phyloP scores from a whole-genome alignment of 2,888 invertebrate genomes.

The Chaitophorus viminalis region DNA sequence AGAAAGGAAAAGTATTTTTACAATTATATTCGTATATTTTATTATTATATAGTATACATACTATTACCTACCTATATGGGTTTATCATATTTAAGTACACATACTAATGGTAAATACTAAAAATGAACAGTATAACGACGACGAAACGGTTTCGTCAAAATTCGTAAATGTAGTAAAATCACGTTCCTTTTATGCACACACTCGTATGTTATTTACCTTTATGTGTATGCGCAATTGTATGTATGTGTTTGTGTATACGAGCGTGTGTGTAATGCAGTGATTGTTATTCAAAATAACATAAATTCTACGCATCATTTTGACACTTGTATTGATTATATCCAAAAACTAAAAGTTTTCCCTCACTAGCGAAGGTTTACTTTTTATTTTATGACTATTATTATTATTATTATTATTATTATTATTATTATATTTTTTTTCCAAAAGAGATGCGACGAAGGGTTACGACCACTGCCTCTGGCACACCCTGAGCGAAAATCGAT shows the following conservation, averaged over 20 bases:
- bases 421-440: not conserved
- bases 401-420: too few species aligned
- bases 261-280: not conserved
- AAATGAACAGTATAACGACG: not conserved
- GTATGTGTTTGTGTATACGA: too few species aligned
- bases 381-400: constrained; percentile 16
- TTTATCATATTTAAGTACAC: too few species aligned
- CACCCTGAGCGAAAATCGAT: constrained; percentile 59
- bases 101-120: too few species aligned
- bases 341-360: constrained; percentile 50
- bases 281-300: constrained; percentile 50
- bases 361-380: constrained; percentile 23
- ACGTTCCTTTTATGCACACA: not conserved
- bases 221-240: not conserved
- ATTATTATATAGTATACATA: too few species aligned
- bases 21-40: too few species aligned
- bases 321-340: constrained; percentile 57
- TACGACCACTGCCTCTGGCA: constrained; percentile 11
- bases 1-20: too few species aligned
- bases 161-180: not conserved
- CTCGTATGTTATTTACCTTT: not conserved
- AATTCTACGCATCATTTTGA: constrained; percentile 39
- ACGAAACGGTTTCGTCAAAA: not conserved
- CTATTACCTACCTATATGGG: too few species aligned
- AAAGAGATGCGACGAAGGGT: constrained; percentile 54